Evolutionary conservation across 2,888 invertebrate species (phyloP).

Genomic region (Eristalis pertinax): DNA sequence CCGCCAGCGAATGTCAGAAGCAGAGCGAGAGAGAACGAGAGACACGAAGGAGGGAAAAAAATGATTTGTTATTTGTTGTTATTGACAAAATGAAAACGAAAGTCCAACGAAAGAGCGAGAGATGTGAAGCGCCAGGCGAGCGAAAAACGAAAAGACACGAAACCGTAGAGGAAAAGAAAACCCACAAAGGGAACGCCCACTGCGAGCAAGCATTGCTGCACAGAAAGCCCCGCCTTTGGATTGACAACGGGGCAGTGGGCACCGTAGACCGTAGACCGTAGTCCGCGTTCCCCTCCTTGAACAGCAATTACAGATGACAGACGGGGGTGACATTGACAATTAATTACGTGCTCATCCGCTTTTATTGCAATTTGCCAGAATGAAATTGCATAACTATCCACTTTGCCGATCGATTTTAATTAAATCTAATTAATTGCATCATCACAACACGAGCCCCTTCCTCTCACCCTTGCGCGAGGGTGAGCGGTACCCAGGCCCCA

Average conservation of each 20-base stretch:
- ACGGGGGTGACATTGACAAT: conserved; percentile 53
- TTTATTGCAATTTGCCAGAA: conserved; percentile 19
- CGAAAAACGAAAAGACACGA: conserved; percentile 37
- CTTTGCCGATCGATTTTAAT: conserved; percentile 67
- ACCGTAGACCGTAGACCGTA: not conserved
- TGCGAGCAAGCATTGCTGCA: not conserved
- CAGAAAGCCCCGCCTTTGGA: conserved; percentile 56
- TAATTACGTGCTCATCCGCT: conserved; percentile 45
- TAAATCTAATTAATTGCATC: conserved; percentile 71
- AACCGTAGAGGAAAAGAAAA: conserved; percentile 5
- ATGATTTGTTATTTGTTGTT: conserved; percentile 66
- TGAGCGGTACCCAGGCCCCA: not conserved
- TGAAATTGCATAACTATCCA: conserved; percentile 45
- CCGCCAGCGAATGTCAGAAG: conserved; percentile 1
- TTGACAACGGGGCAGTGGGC: conserved; percentile 37
- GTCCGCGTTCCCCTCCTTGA: not conserved
- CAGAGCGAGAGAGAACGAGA: not conserved
- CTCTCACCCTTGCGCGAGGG: not conserved
- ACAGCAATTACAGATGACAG: conserved; percentile 50
- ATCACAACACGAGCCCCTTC: conserved; percentile 33
- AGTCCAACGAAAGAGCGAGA: conserved; percentile 59
- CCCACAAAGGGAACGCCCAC: conserved; percentile 38
- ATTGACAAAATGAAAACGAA: conserved; percentile 70
- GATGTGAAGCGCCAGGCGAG: conserved; percentile 22
- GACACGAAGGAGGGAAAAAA: conserved; percentile 1